A percentile compares a stretch with the other conserved stretches of the same genome.
Evolutionary conservation across 2,113 vertebrate genomes (phyloP).

Genomic region (Equus przewalskii): DNA sequence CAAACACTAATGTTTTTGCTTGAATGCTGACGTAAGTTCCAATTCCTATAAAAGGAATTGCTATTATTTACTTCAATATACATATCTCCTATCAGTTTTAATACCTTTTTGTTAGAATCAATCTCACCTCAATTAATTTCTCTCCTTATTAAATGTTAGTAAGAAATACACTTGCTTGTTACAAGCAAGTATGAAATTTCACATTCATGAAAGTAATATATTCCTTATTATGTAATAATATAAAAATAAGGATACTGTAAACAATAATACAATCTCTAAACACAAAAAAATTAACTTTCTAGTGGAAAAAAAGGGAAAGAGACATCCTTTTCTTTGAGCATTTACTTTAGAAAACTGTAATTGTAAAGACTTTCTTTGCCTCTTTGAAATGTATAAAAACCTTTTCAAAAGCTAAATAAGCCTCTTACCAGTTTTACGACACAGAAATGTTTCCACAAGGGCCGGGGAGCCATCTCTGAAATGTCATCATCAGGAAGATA

Average conservation of each 20-base stretch:
- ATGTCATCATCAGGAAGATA: background rate
- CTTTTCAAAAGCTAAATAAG: background rate
- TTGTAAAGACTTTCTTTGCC: background rate
- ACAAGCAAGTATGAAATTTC: background rate
- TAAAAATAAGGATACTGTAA: background rate
- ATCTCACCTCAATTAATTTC: background rate
- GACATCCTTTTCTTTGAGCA: background rate
- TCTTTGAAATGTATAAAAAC: background rate
- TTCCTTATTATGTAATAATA: background rate
- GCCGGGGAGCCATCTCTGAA: background rate
- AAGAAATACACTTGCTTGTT: background rate
- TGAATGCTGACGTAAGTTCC: background rate
- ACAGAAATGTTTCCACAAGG: background rate
- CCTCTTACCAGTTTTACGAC: background rate
- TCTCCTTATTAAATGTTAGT: background rate
- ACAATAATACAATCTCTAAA: background rate
- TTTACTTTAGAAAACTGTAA: background rate
- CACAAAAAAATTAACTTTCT: background rate
- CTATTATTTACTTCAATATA: background rate
- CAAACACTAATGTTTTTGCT: background rate
- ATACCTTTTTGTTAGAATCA: background rate
- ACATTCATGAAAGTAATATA: background rate
- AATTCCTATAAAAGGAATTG: background rate
- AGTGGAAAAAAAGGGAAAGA: background rate
- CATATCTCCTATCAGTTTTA: background rate